Percentiles rank a stretch among this genome's conserved stretches.
Evolutionary conservation across 2,888 invertebrate species (phyloP).

Genomic region (Vesta saturnalis): DNA sequence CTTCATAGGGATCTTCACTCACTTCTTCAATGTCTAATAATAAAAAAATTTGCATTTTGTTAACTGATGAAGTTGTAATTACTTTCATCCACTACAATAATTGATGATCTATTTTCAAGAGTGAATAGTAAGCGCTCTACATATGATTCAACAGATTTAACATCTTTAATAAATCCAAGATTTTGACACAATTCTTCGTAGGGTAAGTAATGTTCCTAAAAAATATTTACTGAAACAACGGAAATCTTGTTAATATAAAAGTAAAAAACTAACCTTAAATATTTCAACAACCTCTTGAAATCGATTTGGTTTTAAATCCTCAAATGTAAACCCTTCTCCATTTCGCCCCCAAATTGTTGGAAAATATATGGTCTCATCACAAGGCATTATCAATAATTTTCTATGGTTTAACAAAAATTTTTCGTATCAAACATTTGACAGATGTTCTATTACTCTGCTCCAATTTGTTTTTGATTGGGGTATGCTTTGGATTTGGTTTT

Average conservation of each 20-base stretch:
- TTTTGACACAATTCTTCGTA: constrained; percentile 56
- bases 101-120: constrained; percentile 54
- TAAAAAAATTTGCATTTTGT: no score
- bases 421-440: no score
- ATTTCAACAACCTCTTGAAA: constrained; percentile 20
- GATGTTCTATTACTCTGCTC: no score
- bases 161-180: constrained; percentile 52
- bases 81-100: constrained; percentile 54
- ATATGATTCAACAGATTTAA: constrained; percentile 51
- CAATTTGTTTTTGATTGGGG: no score
- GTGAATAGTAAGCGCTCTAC: constrained; percentile 49
- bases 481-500: no score
- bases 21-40: not conserved
- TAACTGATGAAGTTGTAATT: constrained; percentile 33
- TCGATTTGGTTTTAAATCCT: constrained; percentile 52
- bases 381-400: no score
- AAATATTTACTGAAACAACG: constrained; percentile 4
- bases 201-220: constrained; percentile 49
- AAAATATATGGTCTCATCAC: constrained; percentile 39
- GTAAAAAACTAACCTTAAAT: constrained; percentile 14
- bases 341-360: constrained; percentile 55
- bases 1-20: not conserved
- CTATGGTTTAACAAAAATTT: no score
- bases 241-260: not conserved
- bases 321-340: constrained; percentile 54